phyloP scores from a whole-genome alignment of 1,140 invertebrate species.

The Cephus cinctus region DNA sequence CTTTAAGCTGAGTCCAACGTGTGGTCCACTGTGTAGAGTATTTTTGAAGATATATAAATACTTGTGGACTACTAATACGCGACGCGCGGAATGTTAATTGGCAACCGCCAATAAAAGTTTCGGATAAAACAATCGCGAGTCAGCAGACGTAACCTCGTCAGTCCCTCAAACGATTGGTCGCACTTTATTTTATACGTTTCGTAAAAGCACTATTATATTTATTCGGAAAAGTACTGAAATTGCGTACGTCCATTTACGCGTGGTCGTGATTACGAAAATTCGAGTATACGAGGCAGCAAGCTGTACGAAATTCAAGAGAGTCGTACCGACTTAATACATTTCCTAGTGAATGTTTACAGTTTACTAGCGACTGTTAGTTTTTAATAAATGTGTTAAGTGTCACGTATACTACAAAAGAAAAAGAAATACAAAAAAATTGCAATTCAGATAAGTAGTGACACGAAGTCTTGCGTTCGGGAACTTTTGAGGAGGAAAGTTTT shows the following conservation, averaged over 20 bases:
- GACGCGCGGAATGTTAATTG: no score
- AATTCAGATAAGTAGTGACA: conserved; percentile 2
- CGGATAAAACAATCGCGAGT: background rate
- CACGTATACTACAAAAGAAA: background rate
- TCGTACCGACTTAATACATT: conserved; percentile 1
- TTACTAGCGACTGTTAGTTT: conserved; percentile 3
- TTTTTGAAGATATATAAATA: no score
- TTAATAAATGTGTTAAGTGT: conserved; percentile 7
- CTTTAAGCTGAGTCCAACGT: no score
- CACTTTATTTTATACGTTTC: no score
- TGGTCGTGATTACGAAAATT: background rate
- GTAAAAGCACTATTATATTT: background rate
- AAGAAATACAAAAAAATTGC: background rate
- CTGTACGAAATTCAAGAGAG: background rate
- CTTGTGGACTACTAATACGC: no score
- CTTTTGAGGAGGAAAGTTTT: background rate
- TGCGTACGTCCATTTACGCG: no score
- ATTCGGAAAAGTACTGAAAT: no score
- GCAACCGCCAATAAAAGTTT: no score
- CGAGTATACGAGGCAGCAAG: background rate
- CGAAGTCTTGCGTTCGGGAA: background rate
- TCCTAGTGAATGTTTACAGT: conserved; percentile 7
- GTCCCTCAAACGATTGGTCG: background rate
- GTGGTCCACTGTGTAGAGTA: no score
- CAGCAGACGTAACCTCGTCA: background rate